Evolutionary conservation across 2,113 vertebrate genomes (phyloP).

Genomic region (Cavia aperea): DNA sequence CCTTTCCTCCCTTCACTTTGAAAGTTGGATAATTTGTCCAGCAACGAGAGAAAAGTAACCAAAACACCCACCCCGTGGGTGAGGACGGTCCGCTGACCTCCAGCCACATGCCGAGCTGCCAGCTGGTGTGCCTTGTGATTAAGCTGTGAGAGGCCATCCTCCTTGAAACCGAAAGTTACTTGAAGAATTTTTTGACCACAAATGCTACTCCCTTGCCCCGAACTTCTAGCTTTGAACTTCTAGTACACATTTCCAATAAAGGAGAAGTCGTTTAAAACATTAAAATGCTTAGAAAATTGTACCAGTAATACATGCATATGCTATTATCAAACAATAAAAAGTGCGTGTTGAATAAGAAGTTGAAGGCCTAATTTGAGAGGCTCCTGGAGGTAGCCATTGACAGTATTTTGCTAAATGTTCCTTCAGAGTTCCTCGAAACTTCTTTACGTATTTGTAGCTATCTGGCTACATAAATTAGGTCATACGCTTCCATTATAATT

Average conservation of each 20-base stretch:
- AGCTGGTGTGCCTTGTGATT: neutral
- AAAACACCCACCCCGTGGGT: neutral
- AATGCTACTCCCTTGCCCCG: neutral
- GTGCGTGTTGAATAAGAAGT: neutral
- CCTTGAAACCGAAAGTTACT: conserved; percentile 38
- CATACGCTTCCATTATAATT: neutral
- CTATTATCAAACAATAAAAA: neutral
- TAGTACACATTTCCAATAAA: conserved; percentile 22
- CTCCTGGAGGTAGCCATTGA: neutral
- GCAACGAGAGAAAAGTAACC: no score
- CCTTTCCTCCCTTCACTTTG: no score
- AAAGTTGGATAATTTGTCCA: no score
- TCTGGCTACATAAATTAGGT: neutral
- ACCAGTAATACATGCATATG: neutral
- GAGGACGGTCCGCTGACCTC: neutral
- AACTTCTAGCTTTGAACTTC: neutral
- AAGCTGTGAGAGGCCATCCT: neutral
- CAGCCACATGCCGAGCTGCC: neutral
- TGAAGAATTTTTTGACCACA: conserved; percentile 26
- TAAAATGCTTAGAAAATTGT: conserved; percentile 19
- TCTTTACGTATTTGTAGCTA: neutral
- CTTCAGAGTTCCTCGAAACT: neutral
- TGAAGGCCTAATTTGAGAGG: neutral
- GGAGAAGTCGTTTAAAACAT: neutral
- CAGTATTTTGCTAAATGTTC: neutral